Base-by-base conservation (phyloP, 1,140 invertebrate genomes). In the Palaemon carinicauda region DNA sequence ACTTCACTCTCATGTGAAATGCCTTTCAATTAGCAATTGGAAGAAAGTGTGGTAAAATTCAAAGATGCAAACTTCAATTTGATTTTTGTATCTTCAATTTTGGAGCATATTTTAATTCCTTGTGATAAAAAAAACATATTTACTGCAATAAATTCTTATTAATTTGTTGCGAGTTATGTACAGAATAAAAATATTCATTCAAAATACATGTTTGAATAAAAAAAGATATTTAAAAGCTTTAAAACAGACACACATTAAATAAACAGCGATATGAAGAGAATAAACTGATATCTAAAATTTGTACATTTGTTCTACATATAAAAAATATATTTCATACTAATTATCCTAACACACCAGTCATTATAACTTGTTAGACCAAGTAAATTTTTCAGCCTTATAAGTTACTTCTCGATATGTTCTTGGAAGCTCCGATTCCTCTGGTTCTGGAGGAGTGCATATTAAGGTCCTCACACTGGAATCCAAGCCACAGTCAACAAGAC, bases 401-500 rank as follows among this genome's bases (percentile, higher is more conserved):
- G 83, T 86, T 3, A 86, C 77, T 41, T 86, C 83, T 7, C 77
- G 29, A 50, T 86, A 86, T 2, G 77, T 80, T 1, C n/a, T 14
- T 15, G 83, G 83, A 27, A 86, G 78, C 4, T 52, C 60, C 7
- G 56, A n/a, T 19, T 80, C 19, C 53, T 71, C 33, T 27, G 77
- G n/a, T n/a, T 17, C 27, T 1, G 12, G 69, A 0, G 83, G 83
- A 4, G 51, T 33, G 33, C 83, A 86, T 1, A 86, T 71, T 5
- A 86, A 60, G 50, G 78, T 41, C 14, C 83, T 41, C 19, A 52
- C 31, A 24, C 74, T 33, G 17, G 77, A 24, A 19, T 80, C 77
- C 10, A 86, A 21, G 5, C 83, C 83, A 86, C 83, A 86, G 77
- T 86, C 83, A n/a, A 86, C 83, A 41, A 86, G 69, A 14, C 83